phyloP scores from a whole-genome alignment of 2,113 vertebrate species.

The Nanorana parkeri region DNA sequence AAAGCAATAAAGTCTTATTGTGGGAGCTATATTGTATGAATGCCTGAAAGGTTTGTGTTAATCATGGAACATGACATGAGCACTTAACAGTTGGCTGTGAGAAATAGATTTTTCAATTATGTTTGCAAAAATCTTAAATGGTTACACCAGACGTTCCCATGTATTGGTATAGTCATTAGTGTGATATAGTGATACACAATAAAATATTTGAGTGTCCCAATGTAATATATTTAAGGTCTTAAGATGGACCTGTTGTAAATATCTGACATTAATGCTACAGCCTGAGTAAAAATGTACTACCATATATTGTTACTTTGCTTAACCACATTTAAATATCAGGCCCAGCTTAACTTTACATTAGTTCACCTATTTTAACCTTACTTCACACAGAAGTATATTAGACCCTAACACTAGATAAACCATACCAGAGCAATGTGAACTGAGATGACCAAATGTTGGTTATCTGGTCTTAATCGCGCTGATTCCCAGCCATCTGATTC shows the following conservation, averaged over 20 bases:
- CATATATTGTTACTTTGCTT: background rate
- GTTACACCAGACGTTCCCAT: conserved; percentile 45
- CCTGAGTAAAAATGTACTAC: too few species aligned
- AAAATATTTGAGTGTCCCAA: conserved; percentile 23
- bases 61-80: conserved; percentile 55
- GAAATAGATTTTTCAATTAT: conserved; percentile 56
- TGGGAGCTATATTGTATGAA: conserved; percentile 39
- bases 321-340: too few species aligned
- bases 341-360: too few species aligned
- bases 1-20: conserved; percentile 55
- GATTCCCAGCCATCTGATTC: too few species aligned
- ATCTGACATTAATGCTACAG: too few species aligned
- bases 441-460: too few species aligned
- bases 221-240: conserved; percentile 6
- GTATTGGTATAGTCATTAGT: conserved; percentile 46
- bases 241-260: too few species aligned
- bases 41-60: conserved; percentile 57
- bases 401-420: too few species aligned
- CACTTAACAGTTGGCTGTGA: conserved; percentile 52
- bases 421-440: too few species aligned
- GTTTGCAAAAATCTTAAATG: conserved; percentile 52
- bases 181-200: conserved; percentile 52
- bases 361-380: too few species aligned
- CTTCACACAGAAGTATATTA: too few species aligned
- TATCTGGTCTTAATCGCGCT: too few species aligned